phyloP scores from a whole-genome alignment of 2,113 vertebrate genomes.

The Ivindomyrus marchei region DNA sequence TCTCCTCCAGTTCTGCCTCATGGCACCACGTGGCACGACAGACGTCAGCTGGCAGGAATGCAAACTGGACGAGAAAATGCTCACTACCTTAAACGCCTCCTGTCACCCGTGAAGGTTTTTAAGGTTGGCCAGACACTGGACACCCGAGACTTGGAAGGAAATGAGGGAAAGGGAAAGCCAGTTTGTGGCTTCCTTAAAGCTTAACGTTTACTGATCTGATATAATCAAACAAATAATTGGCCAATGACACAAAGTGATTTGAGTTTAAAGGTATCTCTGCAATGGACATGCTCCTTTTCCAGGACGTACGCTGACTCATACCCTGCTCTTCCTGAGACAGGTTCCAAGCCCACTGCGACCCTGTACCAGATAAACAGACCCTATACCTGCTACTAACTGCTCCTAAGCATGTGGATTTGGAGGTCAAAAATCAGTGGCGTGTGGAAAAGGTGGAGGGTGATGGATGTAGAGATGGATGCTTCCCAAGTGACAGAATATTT shows the following conservation, averaged over 20 bases:
- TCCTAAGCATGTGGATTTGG: background rate
- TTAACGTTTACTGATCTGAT: background rate
- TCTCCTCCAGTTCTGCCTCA: background rate
- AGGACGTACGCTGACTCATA: background rate
- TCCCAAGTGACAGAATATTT: background rate
- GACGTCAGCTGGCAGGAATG: conserved; percentile 1
- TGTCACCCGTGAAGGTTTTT: conserved; percentile 3
- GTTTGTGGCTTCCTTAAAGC: background rate
- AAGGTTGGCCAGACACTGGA: background rate
- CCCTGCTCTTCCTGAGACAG: background rate
- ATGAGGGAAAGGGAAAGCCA: background rate
- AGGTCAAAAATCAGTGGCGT: background rate
- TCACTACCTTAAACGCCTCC: background rate
- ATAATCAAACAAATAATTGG: background rate
- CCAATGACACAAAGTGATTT: background rate
- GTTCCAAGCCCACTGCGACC: background rate
- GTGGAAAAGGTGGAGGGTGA: background rate
- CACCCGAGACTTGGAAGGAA: background rate
- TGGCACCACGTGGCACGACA: background rate
- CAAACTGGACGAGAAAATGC: background rate
- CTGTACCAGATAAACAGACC: background rate
- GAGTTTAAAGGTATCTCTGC: background rate
- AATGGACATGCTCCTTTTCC: background rate
- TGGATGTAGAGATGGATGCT: background rate
- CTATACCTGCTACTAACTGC: background rate